Base-by-base conservation (phyloP, 2,113 vertebrate genomes). In the Leucoraja erinaceus region DNA sequence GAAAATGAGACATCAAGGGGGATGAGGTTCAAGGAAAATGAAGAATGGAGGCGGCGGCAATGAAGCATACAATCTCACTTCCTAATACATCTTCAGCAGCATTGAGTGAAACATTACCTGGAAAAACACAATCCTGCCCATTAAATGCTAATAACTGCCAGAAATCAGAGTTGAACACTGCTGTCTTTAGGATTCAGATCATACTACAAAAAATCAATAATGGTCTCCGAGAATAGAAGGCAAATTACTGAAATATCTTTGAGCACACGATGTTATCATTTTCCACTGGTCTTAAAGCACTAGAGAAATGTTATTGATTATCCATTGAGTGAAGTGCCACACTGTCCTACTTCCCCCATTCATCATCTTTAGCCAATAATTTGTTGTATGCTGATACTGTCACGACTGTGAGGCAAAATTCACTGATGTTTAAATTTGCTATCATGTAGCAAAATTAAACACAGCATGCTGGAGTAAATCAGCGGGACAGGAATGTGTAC, bases 331-430 rank as follows among this genome's bases (percentile, higher is more conserved):
- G 90, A 72, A 72, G 66, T 74, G 90, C 28, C n/a, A 91, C 33
- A 22, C 90, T 72, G 20, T 72, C 90, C 90, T 91, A 54, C 66
- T 54, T 10, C 31, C 66, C n/a, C 38, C 90, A 70, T 91, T 91
- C 18, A 91, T 70, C 90, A 91, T 74, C 20, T 54, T 91, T 91
- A 20, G 88, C 88, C n/a, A 72, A 8, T 91, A 91, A 91, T 91
- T 47, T 91, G 88, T 74, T 33, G 28, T 28, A 25, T 54, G 20
- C 72, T 72, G 66, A 91, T 91, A 54, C 68, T 72, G 68, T 72
- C 68, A 33, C 3, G 20, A 90, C 47, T 91, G 22, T 91, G 31
- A 28, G 66, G 4, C 22, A 28, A 38, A 91, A 38, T 91, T 91
- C 72, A 68, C 90, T 72, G 38, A 72, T 70, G 10, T 70, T 72